A percentile compares a stretch with the other conserved stretches of the same genome.
phyloP scores from a whole-genome alignment of 2,797 vertebrate species.

The Eutrigla gurnardus region DNA sequence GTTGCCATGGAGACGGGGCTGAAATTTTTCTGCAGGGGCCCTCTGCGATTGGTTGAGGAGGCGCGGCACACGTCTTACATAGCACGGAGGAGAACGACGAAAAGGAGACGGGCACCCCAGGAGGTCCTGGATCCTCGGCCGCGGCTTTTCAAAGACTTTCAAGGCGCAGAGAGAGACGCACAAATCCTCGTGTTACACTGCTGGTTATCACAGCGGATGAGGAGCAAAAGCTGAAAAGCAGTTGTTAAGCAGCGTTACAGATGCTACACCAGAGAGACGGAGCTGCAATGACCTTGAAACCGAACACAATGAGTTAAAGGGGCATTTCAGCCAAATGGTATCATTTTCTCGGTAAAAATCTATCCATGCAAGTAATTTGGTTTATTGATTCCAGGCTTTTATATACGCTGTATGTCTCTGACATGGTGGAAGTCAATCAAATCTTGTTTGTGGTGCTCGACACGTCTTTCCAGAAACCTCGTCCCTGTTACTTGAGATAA shows the following conservation, averaged over 20 bases:
- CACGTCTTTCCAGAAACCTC: neutral
- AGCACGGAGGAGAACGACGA: slow-evolving; percentile 27
- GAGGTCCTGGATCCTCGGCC: slow-evolving; percentile 32
- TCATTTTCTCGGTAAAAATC: neutral
- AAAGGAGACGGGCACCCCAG: slow-evolving; percentile 40
- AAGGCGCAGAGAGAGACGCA: neutral
- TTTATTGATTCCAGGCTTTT: neutral
- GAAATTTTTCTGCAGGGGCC: slow-evolving; percentile 37
- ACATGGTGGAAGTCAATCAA: neutral
- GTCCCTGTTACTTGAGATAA: neutral
- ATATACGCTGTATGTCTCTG: neutral
- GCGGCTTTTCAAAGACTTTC: slow-evolving; percentile 4
- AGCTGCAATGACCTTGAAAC: slow-evolving; percentile 36
- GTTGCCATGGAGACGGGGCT: slow-evolving; percentile 74
- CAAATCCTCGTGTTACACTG: neutral
- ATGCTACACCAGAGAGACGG: neutral
- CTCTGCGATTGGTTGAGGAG: slow-evolving; percentile 54
- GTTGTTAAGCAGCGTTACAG: neutral
- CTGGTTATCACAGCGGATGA: slow-evolving; percentile 8
- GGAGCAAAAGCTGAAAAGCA: neutral
- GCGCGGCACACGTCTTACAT: slow-evolving; percentile 54
- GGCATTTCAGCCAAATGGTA: neutral
- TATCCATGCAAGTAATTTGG: neutral
- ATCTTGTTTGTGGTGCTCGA: neutral
- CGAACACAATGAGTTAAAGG: slow-evolving; percentile 11